A percentile compares a stretch with the other conserved stretches of the same genome.
Evolutionary conservation across 1,140 invertebrate genomes (phyloP).

Genomic region (Microplitis demolitor): DNA sequence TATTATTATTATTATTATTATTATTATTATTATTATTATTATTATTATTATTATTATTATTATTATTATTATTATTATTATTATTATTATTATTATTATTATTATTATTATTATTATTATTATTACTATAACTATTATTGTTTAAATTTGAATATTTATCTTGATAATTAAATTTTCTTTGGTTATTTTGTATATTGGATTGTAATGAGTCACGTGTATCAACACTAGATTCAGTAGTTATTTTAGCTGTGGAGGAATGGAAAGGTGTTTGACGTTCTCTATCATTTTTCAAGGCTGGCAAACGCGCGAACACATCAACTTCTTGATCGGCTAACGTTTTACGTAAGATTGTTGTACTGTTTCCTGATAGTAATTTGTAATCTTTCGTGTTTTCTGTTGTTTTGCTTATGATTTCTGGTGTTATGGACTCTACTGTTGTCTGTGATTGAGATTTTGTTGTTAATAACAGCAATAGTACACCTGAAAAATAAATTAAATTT

Average conservation of each 20-base stretch:
- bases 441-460: slow-evolving; percentile 27
- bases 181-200: background rate
- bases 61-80: background rate
- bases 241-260: slow-evolving; percentile 10
- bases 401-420: background rate
- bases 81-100: background rate
- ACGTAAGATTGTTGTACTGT: slow-evolving; percentile 29
- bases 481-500: slow-evolving; percentile 31
- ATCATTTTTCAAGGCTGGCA: slow-evolving; percentile 17
- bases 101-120: background rate
- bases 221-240: background rate
- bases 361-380: slow-evolving; percentile 13
- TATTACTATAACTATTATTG: no score
- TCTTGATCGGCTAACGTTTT: slow-evolving; percentile 18
- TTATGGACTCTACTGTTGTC: slow-evolving; percentile 8
- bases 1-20: background rate
- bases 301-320: slow-evolving; percentile 20
- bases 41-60: background rate
- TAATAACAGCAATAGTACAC: slow-evolving; percentile 38
- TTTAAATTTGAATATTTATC: background rate
- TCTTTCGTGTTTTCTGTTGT: background rate
- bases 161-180: background rate
- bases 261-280: slow-evolving; percentile 23
- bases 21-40: background rate
- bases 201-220: background rate